Percentiles rank a stretch among this genome's conserved stretches.
Evolutionary conservation across 2,888 invertebrate species (phyloP).

Genomic region (Cephalotes varians): DNA sequence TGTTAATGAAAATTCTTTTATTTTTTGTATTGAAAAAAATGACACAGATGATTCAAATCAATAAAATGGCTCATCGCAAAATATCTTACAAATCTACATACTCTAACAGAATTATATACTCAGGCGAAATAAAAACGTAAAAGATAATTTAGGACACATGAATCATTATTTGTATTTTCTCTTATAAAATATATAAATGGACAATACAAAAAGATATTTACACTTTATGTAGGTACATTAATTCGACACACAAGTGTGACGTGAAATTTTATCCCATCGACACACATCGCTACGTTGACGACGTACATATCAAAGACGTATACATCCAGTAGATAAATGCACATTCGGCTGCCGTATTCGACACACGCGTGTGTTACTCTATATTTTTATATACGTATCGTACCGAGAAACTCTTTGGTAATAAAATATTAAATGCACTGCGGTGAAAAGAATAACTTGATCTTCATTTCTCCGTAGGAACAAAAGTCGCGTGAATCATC

Average conservation of each 20-base stretch:
- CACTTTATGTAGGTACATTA: constrained; percentile 66
- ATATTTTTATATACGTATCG: constrained; percentile 56
- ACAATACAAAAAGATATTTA: constrained; percentile 73
- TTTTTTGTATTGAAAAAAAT: neutral
- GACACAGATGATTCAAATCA: neutral
- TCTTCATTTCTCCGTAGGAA: constrained; percentile 6
- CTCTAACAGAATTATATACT: neutral
- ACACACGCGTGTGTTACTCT: constrained; percentile 22
- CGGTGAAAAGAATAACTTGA: neutral
- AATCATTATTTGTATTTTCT: constrained; percentile 62
- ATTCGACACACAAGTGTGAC: constrained; percentile 44
- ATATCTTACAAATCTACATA: neutral
- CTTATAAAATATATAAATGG: constrained; percentile 63
- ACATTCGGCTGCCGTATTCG: constrained; percentile 28
- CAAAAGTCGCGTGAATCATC: constrained; percentile 14
- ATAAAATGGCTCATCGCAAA: neutral
- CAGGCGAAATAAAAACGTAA: constrained; percentile 17
- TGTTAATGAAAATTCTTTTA: neutral
- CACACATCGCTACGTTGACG: neutral
- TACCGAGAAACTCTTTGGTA: constrained; percentile 69
- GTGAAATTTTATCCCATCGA: neutral
- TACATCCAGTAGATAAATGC: constrained; percentile 22
- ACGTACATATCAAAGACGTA: constrained; percentile 18
- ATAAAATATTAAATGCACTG: constrained; percentile 26
- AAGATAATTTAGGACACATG: constrained; percentile 53